phyloP scores from a whole-genome alignment of 2,113 vertebrate species.

The Oophaga pumilio region DNA sequence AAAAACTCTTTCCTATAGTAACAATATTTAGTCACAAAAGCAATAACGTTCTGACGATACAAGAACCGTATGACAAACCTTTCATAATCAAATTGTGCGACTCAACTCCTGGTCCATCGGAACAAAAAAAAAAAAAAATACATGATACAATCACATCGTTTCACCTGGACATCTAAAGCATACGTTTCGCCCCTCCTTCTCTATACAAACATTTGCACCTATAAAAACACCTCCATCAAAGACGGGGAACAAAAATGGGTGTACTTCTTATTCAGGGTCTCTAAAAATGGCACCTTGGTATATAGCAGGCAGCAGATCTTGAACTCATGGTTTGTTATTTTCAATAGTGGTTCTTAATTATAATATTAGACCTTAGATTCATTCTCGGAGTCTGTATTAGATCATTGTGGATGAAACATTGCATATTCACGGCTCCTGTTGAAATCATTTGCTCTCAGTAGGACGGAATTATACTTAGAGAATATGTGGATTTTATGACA shows the following conservation, averaged over 20 bases:
- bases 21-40: neutral
- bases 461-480: neutral
- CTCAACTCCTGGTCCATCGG: neutral
- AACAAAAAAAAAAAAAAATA: neutral
- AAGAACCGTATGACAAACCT: neutral
- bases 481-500: neutral
- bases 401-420: neutral
- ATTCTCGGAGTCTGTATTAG: too few relatives aligned
- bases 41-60: neutral
- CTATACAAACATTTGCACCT: slow-evolving; percentile 17
- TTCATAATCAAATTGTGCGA: neutral
- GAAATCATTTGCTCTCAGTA: neutral
- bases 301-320: slow-evolving; percentile 12
- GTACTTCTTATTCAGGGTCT: neutral
- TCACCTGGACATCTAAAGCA: neutral
- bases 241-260: neutral
- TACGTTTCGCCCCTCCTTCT: neutral
- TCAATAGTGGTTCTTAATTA: neutral
- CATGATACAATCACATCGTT: neutral
- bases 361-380: neutral
- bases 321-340: neutral
- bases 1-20: neutral
- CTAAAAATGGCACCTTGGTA: slow-evolving; percentile 21
- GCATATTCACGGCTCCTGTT: neutral
- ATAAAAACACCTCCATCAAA: slow-evolving; percentile 16